Evolutionary conservation across 2,888 invertebrate species (phyloP).

Genomic region (Micoletzkya japonica): DNA sequence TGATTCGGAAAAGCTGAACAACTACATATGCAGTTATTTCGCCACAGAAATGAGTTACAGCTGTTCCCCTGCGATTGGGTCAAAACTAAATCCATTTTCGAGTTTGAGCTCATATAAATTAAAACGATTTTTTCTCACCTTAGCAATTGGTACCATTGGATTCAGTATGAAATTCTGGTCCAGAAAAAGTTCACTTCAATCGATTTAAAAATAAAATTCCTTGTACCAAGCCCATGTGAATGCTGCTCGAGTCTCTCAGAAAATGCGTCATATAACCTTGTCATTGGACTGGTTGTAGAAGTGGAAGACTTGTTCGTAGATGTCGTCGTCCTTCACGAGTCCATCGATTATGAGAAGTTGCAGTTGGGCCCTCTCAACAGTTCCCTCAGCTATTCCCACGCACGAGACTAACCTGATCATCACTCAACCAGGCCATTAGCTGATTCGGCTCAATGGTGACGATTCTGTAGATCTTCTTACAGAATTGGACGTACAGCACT

Average conservation of each 20-base stretch:
- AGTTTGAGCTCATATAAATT: too few relatives aligned
- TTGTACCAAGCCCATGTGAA: neutral
- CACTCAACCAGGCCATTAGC: constrained; percentile 42
- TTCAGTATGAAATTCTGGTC: neutral
- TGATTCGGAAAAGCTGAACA: too few relatives aligned
- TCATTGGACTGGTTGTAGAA: constrained; percentile 22
- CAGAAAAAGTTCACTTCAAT: neutral
- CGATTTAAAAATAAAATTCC: neutral
- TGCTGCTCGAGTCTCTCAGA: neutral
- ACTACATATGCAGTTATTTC: too few relatives aligned
- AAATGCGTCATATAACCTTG: neutral
- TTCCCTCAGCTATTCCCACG: neutral
- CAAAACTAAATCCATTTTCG: too few relatives aligned
- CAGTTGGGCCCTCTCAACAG: constrained; percentile 2
- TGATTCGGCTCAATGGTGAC: constrained; percentile 41
- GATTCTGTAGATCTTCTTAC: constrained; percentile 48
- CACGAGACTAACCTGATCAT: constrained; percentile 26
- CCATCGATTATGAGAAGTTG: constrained; percentile 19
- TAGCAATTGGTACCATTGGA: neutral
- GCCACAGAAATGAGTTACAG: too few relatives aligned
- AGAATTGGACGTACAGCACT: constrained; percentile 50
- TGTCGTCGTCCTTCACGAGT: constrained; percentile 10
- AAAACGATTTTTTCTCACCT: too few relatives aligned
- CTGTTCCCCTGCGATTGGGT: too few relatives aligned
- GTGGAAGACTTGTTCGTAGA: constrained; percentile 22